Base-by-base conservation (phyloP, 2,113 vertebrate genomes). In the Pseudopodoces humilis region DNA sequence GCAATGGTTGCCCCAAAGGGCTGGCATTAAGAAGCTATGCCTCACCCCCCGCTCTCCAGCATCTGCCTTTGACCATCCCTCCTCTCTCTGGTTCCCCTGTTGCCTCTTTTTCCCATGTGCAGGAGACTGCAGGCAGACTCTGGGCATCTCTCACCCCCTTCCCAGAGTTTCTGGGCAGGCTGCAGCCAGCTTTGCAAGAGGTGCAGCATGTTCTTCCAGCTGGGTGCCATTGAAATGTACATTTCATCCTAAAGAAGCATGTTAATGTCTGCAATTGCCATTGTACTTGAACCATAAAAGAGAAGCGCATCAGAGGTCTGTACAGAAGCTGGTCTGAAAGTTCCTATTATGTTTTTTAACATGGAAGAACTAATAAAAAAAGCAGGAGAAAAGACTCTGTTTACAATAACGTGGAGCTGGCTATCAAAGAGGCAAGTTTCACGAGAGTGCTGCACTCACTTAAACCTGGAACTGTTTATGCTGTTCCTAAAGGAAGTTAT, bases 201-300 rank as follows among this genome's bases (percentile, higher is more conserved):
- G 62, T 4, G 23, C 88, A 82, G 95, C 95, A 80, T 78, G 92
- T 82, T 94, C 58, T 69, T 96, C 71, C 27, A 90, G 43, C 75
- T 90, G 85, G 78, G 68, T 89, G 78, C 78, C 76, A 58, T 89
- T 95, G 94, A 95, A 88, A 71, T 96, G 94, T 97, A 96, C 96
- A 96, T 96, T 96, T 94, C 78, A 83, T 92, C 82, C 82, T 93
- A 84, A 91, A 96, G 69, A 94, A 95, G 97, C 97, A 97, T 97
- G 97, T 95, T 96, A 82, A 94, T 94, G 90, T 97, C 93, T 96
- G 85, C 59, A 0, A 95, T 95, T 94, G 83, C 92, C 82, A 62
- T 91, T 97, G 95, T 97, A 96, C 82, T 91, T 92, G 93, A 96
- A 93, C 95, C 94, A 92, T 92, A 94, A 93, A 90, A 93, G 88